A percentile compares a stretch with the other conserved stretches of the same genome.
Conservation (phyloP, 2,113 vertebrate species). For the Microtus oregoni region DNA sequence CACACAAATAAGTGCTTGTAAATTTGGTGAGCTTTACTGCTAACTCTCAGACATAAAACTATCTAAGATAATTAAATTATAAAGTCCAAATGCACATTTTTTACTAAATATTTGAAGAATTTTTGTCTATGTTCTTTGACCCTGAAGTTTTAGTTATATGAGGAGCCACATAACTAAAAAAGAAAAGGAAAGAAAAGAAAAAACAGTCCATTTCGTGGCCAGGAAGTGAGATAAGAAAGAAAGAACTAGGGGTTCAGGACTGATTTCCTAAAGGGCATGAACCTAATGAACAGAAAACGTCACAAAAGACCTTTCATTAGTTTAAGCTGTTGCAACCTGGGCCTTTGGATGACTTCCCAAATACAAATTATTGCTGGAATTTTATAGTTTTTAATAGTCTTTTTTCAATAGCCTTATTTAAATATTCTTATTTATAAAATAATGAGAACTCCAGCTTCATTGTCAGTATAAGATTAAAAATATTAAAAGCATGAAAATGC, state of each 20-base stretch:
- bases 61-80: neutral
- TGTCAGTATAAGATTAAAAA: neutral
- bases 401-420: neutral
- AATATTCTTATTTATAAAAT: neutral
- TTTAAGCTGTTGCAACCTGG: no score
- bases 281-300: neutral
- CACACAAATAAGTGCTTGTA: neutral
- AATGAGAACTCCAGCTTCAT: neutral
- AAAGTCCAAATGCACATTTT: neutral
- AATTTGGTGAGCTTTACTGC: neutral
- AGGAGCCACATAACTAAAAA: neutral
- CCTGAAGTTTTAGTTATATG: neutral
- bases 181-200: neutral
- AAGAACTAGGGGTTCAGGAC: neutral
- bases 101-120: neutral
- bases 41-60: neutral
- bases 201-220: neutral
- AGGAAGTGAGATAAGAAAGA: neutral
- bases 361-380: neutral
- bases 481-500: neutral
- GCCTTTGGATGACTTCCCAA: no score
- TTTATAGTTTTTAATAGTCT: neutral
- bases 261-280: neutral
- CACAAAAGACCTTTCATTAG: neutral
- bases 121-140: neutral